phyloP scores from a whole-genome alignment of 2,797 vertebrate species.

The Aeoliscus strigatus region DNA sequence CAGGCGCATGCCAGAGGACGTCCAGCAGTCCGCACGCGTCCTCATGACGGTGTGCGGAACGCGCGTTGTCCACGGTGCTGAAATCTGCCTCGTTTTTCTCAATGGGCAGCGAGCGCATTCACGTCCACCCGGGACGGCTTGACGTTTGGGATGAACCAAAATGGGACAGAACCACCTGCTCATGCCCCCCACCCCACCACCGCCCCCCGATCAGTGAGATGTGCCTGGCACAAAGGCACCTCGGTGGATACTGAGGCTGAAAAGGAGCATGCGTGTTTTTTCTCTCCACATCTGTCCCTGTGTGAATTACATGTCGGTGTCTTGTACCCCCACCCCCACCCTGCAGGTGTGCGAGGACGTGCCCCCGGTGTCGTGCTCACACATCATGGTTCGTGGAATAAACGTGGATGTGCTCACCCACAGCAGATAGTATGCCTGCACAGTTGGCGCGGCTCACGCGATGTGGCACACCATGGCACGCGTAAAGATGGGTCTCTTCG shows the following conservation, averaged over 20 bases:
- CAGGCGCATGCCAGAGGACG: slow-evolving; percentile 8
- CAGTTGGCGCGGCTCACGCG: slow-evolving; percentile 52
- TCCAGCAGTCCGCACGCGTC: slow-evolving; percentile 30
- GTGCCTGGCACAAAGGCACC: slow-evolving; percentile 45
- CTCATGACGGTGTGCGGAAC: slow-evolving; percentile 29
- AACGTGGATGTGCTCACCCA: slow-evolving; percentile 50
- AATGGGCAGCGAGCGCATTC: slow-evolving; percentile 15
- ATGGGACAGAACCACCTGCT: too few relatives aligned
- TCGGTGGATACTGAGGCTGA: too few relatives aligned
- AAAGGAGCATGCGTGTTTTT: slow-evolving; percentile 40
- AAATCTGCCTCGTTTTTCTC: slow-evolving; percentile 39
- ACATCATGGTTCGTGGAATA: slow-evolving; percentile 56
- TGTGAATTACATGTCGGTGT: too few relatives aligned
- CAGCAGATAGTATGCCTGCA: slow-evolving; percentile 65
- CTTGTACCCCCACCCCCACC: neutral
- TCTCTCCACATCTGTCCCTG: slow-evolving; percentile 29
- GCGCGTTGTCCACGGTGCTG: slow-evolving; percentile 82
- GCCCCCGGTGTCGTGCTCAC: slow-evolving; percentile 40
- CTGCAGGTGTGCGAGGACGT: slow-evolving; percentile 54
- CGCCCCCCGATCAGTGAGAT: neutral
- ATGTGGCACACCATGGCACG: slow-evolving; percentile 74
- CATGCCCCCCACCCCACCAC: too few relatives aligned
- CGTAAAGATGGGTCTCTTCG: slow-evolving; percentile 82
- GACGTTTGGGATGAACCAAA: too few relatives aligned
- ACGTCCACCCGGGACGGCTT: too few relatives aligned